Evolutionary conservation across 2,797 vertebrate genomes (phyloP).

Genomic region (Smutsia temminckii): DNA sequence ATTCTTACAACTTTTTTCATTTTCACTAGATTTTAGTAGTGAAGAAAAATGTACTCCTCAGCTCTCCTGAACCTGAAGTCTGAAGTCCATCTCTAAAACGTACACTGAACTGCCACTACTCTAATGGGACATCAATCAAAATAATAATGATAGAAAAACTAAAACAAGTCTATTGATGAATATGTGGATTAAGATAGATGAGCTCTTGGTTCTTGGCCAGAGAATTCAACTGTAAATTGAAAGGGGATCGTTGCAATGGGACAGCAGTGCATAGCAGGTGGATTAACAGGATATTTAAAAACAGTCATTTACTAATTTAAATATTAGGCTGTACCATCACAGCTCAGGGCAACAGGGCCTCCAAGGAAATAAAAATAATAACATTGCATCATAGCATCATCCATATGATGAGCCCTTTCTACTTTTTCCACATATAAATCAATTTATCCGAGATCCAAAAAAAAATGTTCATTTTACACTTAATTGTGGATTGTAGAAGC

Average conservation of each 20-base stretch:
- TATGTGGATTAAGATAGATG: not conserved
- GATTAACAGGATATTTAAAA: not conserved
- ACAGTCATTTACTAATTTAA: not conserved
- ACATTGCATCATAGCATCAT: not conserved
- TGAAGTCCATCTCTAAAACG: not conserved
- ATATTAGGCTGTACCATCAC: not conserved
- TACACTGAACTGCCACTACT: not conserved
- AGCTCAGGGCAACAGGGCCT: rapidly evolving
- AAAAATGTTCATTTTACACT: not conserved
- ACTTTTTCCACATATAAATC: not conserved
- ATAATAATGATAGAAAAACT: not conserved
- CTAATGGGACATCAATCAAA: not conserved
- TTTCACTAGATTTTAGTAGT: not conserved
- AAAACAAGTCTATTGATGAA: not conserved
- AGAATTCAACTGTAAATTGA: not conserved
- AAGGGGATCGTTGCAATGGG: not conserved
- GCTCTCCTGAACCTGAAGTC: not conserved
- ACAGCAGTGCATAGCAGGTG: not conserved
- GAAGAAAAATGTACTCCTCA: not conserved
- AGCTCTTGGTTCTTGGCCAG: not conserved
- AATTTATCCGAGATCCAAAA: not conserved
- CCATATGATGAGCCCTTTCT: not conserved
- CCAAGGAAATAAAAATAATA: not conserved
- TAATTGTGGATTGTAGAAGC: not conserved
- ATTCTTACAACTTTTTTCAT: not conserved